Percentiles rank a stretch among this genome's conserved stretches.
phyloP scores from a whole-genome alignment of 1,140 invertebrate species.

The Drosophila nigromelanica region DNA sequence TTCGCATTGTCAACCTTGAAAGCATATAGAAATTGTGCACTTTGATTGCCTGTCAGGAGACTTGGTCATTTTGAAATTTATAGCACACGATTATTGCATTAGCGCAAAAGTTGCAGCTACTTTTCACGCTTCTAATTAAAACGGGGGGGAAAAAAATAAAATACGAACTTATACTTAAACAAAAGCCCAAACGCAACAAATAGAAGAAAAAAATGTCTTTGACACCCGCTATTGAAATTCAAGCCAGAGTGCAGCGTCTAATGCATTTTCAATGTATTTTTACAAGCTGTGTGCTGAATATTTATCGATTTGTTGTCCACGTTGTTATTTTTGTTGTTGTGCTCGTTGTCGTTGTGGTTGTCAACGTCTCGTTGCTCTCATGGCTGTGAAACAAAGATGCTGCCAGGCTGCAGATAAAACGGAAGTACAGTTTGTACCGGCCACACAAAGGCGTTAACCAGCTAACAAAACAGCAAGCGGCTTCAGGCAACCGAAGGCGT shows the following conservation, averaged over 20 bases:
- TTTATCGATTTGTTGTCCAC: constrained; percentile 72
- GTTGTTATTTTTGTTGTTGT: constrained; percentile 5
- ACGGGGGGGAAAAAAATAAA: constrained; percentile 19
- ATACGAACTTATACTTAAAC: neutral
- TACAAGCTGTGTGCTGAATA: constrained; percentile 70
- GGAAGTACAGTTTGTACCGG: constrained; percentile 78
- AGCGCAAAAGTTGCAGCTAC: constrained; percentile 27
- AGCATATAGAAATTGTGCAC: constrained; percentile 71
- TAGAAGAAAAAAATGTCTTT: neutral
- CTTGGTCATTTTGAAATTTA: constrained; percentile 62
- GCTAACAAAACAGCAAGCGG: constrained; percentile 46
- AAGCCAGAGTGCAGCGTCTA: constrained; percentile 68
- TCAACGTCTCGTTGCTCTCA: constrained; percentile 6
- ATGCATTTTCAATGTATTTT: constrained; percentile 82
- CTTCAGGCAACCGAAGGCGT: constrained; percentile 6
- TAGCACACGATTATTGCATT: constrained; percentile 78
- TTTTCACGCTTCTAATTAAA: constrained; percentile 67
- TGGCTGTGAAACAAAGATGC: constrained; percentile 62
- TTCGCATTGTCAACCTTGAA: constrained; percentile 68
- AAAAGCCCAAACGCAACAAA: constrained; percentile 20
- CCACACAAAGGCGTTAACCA: constrained; percentile 64
- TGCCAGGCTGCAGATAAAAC: constrained; percentile 44
- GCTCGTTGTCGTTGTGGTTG: neutral
- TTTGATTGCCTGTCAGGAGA: constrained; percentile 67
- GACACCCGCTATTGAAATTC: constrained; percentile 58